Percentiles rank a stretch among this genome's conserved stretches.
Evolutionary conservation across 2,888 invertebrate species (phyloP).

Genomic region (Drosophila mulleri): DNA sequence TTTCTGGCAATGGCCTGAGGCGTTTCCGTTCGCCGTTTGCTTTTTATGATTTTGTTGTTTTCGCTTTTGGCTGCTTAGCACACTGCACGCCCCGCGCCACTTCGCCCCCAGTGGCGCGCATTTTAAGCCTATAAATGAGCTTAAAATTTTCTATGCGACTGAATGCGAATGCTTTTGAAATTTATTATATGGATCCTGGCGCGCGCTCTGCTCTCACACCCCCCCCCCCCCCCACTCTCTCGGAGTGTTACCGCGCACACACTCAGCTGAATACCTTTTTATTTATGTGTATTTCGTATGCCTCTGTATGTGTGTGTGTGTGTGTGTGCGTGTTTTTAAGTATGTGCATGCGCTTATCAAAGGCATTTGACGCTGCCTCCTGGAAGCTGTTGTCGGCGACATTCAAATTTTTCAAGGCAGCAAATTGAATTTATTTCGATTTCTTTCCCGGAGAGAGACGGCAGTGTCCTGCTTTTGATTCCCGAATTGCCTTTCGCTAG

Average conservation of each 20-base stretch:
- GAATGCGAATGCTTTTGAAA: conserved; percentile 82
- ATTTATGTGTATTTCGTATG: conserved; percentile 1
- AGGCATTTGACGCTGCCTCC: conserved; percentile 55
- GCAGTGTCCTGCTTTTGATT: conserved; percentile 42
- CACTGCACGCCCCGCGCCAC: not conserved
- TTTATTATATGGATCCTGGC: conserved; percentile 66
- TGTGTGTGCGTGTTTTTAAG: conserved; percentile 7
- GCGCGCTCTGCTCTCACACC: not conserved
- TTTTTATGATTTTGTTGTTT: conserved; percentile 59
- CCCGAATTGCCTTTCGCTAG: conserved; percentile 65
- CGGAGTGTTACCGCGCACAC: conserved; percentile 25
- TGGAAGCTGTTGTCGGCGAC: conserved; percentile 40
- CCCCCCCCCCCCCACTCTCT: not conserved
- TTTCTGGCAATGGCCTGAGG: conserved; percentile 59
- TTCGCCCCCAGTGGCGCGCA: conserved; percentile 30
- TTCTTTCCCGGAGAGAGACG: conserved; percentile 44
- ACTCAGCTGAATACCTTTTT: conserved; percentile 18
- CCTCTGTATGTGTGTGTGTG: not conserved
- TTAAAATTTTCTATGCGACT: conserved; percentile 84
- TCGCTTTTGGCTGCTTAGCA: conserved; percentile 64
- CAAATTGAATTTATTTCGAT: conserved; percentile 79
- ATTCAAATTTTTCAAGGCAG: conserved; percentile 66
- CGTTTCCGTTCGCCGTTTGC: conserved; percentile 55
- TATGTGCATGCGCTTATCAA: conserved; percentile 39
- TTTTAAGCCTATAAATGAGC: conserved; percentile 84